Conservation (phyloP, 2,797 vertebrate genomes). For the Myoxocephalus aenaeus region DNA sequence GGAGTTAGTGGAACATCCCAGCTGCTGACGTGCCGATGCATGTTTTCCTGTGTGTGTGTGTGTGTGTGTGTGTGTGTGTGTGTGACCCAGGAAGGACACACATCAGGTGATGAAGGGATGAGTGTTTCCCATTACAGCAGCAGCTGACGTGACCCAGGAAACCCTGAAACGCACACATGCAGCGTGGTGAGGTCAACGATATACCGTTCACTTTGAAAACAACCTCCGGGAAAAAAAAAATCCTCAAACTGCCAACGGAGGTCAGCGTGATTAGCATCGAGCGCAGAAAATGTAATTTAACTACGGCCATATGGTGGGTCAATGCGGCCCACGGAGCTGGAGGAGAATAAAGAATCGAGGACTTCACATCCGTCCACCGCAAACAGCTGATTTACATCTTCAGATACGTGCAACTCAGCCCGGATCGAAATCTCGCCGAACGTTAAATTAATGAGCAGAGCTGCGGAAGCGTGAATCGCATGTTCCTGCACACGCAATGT, state of each 20-base stretch:
- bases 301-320: conserved; percentile 34
- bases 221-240: conserved; percentile 51
- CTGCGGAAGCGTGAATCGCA: conserved; percentile 32
- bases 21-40: conserved; percentile 34
- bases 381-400: too few relatives aligned
- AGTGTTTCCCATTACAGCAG: conserved; percentile 40
- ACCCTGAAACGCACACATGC: conserved; percentile 23
- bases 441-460: conserved; percentile 66
- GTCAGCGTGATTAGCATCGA: conserved; percentile 37
- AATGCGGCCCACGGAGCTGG: too few relatives aligned
- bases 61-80: conserved; percentile 21
- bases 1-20: conserved; percentile 52
- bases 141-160: conserved; percentile 38
- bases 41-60: background rate
- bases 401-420: conserved; percentile 20
- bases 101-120: conserved; percentile 37
- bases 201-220: conserved; percentile 56
- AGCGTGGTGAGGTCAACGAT: background rate
- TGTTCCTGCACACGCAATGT: conserved; percentile 40
- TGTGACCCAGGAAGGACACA: conserved; percentile 37
- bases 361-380: too few relatives aligned
- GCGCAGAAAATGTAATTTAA: conserved; percentile 29
- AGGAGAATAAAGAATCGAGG: too few relatives aligned
- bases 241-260: background rate
- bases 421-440: conserved; percentile 47